These are phyloP conservation scores for Ptyas mucosa DNA, from an alignment of 2,113 vertebrate species.

Conservation along the genomic window DNA sequence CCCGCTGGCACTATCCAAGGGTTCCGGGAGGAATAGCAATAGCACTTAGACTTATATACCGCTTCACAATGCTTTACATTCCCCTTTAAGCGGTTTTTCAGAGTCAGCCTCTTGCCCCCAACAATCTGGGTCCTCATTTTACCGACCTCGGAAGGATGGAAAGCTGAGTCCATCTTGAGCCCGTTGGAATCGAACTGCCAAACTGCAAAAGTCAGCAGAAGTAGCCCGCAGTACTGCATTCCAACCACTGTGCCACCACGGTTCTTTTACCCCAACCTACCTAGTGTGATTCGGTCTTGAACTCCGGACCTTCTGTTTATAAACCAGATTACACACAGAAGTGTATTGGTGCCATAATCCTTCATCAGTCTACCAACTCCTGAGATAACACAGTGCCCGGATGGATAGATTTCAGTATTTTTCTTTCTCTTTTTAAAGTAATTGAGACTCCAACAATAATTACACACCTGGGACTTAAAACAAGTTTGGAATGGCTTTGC, in stretches of 20 bases:
- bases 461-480: neutral
- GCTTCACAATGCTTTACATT: too few species aligned
- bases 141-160: too few species aligned
- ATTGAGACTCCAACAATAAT: conserved; percentile 18
- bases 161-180: too few species aligned
- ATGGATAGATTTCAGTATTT: neutral
- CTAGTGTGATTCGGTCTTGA: neutral
- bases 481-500: conserved; percentile 11
- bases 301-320: neutral
- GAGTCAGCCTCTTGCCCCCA: too few species aligned
- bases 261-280: neutral
- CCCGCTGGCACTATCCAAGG: neutral
- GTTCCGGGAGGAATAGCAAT: neutral
- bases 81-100: too few species aligned
- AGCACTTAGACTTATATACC: too few species aligned
- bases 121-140: too few species aligned
- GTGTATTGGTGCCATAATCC: neutral
- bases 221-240: too few species aligned
- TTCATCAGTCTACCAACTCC: neutral
- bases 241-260: too few species aligned
- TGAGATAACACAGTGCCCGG: conserved; percentile 14
- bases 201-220: too few species aligned
- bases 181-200: too few species aligned
- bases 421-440: conserved; percentile 17
- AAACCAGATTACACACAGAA: neutral